A percentile compares a stretch with the other conserved stretches of the same genome.
Evolutionary conservation across 2,888 invertebrate genomes (phyloP).

Genomic region (Tuta absoluta): DNA sequence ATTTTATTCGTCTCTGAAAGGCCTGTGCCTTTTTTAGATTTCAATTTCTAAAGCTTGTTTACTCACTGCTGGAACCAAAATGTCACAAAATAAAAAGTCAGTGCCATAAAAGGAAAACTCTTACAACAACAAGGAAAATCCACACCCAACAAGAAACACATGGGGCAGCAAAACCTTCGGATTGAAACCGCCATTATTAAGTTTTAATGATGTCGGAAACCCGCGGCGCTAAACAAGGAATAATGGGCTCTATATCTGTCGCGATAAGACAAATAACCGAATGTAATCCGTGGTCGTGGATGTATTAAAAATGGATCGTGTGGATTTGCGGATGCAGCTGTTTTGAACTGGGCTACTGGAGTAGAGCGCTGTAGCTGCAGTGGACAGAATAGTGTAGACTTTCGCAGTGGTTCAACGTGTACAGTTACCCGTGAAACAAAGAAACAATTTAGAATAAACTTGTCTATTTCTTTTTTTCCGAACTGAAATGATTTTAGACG

Average conservation of each 20-base stretch:
- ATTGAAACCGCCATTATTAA: constrained; percentile 65
- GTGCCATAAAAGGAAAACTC: not conserved
- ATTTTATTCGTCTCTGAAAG: no score
- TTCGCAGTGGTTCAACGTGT: not conserved
- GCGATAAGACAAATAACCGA: constrained; percentile 68
- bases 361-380: constrained; percentile 5
- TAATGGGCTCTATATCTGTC: constrained; percentile 61
- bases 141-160: not conserved
- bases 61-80: not conserved
- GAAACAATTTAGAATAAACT: no score
- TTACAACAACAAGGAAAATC: constrained; percentile 2
- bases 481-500: no score
- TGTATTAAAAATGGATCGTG: constrained; percentile 54
- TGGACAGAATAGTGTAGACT: not conserved
- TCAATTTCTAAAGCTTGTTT: no score
- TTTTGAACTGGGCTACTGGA: constrained; percentile 11
- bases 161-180: constrained; percentile 11
- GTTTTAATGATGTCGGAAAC: constrained; percentile 63
- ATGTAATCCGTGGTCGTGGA: constrained; percentile 50
- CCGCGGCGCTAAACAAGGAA: constrained; percentile 60
- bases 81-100: not conserved
- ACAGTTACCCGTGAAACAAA: no score
- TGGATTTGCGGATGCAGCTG: constrained; percentile 25
- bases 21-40: no score
- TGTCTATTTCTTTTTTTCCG: no score